These are phyloP conservation scores for Leptocoma aspasia DNA, from an alignment of 2,113 vertebrate genomes.

Conservation along the genomic window DNA sequence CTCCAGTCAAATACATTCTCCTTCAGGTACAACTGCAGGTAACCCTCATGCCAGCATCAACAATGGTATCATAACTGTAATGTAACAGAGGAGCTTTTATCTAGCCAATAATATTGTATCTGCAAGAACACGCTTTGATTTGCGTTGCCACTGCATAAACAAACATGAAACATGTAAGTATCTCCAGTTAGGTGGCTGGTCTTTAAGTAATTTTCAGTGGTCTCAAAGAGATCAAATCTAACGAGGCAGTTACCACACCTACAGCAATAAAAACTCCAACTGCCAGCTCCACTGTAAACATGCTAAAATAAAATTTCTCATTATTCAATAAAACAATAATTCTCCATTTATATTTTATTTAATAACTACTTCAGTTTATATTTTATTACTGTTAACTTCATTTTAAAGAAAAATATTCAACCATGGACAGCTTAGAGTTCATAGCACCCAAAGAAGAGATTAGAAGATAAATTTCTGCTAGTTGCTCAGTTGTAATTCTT, in stretches of 20 bases:
- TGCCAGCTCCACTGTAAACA: fast-evolving
- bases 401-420: not conserved
- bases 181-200: not conserved
- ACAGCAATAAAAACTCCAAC: not conserved
- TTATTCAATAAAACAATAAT: not conserved
- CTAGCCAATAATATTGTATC: not conserved
- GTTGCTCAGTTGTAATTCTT: not conserved
- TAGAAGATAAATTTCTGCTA: not conserved
- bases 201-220: not conserved
- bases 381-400: not conserved
- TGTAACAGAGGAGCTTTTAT: not conserved
- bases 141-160: not conserved
- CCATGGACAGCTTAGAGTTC: not conserved
- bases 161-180: not conserved
- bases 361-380: not conserved
- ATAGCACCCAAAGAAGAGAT: not conserved
- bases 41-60: not conserved
- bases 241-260: fast-evolving
- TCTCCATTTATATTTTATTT: not conserved
- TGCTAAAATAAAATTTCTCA: not conserved
- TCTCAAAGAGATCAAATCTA: not conserved
- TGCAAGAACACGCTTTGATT: not conserved
- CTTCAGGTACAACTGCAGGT: not conserved
- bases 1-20: not conserved
- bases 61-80: not conserved